A percentile compares a stretch with the other conserved stretches of the same genome.
phyloP scores from a whole-genome alignment of 2,797 vertebrate species.

The Apogon hyalosoma region DNA sequence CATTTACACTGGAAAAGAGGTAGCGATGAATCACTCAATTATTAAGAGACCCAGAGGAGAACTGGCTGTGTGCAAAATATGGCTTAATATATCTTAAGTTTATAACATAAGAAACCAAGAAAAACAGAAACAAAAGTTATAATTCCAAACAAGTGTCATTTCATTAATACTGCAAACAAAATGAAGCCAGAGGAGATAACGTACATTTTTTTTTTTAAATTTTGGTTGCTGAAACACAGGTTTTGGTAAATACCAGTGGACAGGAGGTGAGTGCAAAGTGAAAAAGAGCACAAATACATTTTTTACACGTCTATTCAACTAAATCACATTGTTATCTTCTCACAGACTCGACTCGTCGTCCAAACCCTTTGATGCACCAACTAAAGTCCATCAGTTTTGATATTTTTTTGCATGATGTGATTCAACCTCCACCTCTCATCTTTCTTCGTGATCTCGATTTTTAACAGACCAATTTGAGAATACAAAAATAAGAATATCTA shows the following conservation, averaged over 20 bases:
- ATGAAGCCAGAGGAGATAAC: background rate
- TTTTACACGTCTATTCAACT: background rate
- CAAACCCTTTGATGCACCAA: background rate
- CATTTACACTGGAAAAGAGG: conserved; percentile 10
- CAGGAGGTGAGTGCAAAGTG: background rate
- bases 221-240: background rate
- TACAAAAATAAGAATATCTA: too few species aligned
- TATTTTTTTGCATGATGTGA: too few species aligned
- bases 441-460: too few species aligned
- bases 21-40: conserved; percentile 17
- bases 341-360: background rate
- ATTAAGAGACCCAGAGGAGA: background rate
- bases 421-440: too few species aligned
- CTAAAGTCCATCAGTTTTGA: background rate
- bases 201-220: too few species aligned
- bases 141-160: background rate
- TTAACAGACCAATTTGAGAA: too few species aligned
- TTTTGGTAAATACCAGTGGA: background rate
- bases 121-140: background rate
- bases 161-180: too few species aligned
- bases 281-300: background rate
- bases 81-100: conserved; percentile 12
- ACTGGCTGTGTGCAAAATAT: conserved; percentile 16
- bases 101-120: background rate
- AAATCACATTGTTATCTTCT: background rate